These are phyloP conservation scores for Halichoerus grypus DNA, from an alignment of 2,113 vertebrate species.

Conservation along the genomic window DNA sequence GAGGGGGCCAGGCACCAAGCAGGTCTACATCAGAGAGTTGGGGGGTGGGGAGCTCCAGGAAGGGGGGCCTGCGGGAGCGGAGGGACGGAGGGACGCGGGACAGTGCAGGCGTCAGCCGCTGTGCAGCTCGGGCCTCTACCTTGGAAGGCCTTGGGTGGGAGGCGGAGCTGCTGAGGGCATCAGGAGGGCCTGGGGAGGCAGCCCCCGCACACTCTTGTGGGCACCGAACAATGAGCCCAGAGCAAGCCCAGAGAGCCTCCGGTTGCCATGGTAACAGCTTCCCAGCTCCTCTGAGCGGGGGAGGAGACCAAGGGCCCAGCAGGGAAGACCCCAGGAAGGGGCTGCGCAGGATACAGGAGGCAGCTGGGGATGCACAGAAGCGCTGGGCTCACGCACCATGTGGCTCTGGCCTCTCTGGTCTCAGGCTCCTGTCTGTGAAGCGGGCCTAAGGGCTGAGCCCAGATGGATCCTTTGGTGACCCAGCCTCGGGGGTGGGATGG, in stretches of 20 bases:
- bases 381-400: not conserved
- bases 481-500: not conserved
- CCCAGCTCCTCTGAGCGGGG: not conserved
- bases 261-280: constrained; percentile 68
- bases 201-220: not conserved
- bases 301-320: constrained; percentile 8
- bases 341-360: not conserved
- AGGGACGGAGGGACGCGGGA: rapidly evolving
- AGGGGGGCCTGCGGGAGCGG: not conserved
- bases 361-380: not conserved
- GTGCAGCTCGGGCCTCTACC: not conserved
- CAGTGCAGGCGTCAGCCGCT: rapidly evolving
- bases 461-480: too few relatives aligned
- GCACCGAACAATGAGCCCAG: constrained; percentile 32
- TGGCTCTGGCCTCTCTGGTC: not conserved
- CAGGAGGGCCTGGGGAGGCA: not conserved
- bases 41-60: not conserved
- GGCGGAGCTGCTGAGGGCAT: not conserved
- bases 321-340: constrained; percentile 39
- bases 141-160: constrained; percentile 29
- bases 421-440: not conserved
- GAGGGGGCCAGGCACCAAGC: not conserved
- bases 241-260: not conserved
- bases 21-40: rapidly evolving
- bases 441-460: not conserved